Evolutionary conservation across 2,113 vertebrate genomes (phyloP), one percentile per base, ranked within the genome.

Genomic region (Felis chaus): DNA sequence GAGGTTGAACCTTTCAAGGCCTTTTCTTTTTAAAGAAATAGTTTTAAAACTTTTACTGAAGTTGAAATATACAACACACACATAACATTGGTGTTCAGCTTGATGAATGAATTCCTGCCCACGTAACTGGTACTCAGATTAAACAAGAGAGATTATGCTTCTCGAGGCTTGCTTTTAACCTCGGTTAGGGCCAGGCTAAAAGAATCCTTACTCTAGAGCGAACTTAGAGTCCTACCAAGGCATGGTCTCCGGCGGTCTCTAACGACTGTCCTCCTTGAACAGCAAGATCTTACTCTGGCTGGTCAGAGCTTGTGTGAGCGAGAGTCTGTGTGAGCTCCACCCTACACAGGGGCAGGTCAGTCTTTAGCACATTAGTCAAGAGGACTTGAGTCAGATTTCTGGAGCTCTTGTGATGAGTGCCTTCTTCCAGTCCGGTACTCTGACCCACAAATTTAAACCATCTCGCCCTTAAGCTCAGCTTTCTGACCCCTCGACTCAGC

Each of bases 41-140:
- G 15, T 55, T 87, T 92, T 89, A 93, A 95, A 94, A 94, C 16
- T 92, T 78, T 94, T 57, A 91, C 10, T 65, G 16, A 96, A 73
- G n/a, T 89, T 96, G 73, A 96, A 78, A 89, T 25, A 63, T 2
- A 63, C 15, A 89, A 95, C 79, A 48, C 69, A 31, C 19, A 93
- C 21, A 48, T 18, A 78, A 8, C n/a, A 78, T 15, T 88, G 76
- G 23, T 92, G 23, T 65, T 45, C 3, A 84, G 53, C 53, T 82
- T 94, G 36, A 89, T 45, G 50, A 96, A 89, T 53, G 50, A 96
- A 82, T 31, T 84, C 82, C 66, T 85, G n/a, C 50, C 13, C 13
- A 87, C 9, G 4, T 55, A 82, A 82, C 16, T 33, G 36, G n/a
- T 21, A 80, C 39, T 96, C 13, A 94, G 71, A 81, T 29, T 18